phyloP scores from a whole-genome alignment of 2,797 vertebrate species.

The Psittacula derbiana region DNA sequence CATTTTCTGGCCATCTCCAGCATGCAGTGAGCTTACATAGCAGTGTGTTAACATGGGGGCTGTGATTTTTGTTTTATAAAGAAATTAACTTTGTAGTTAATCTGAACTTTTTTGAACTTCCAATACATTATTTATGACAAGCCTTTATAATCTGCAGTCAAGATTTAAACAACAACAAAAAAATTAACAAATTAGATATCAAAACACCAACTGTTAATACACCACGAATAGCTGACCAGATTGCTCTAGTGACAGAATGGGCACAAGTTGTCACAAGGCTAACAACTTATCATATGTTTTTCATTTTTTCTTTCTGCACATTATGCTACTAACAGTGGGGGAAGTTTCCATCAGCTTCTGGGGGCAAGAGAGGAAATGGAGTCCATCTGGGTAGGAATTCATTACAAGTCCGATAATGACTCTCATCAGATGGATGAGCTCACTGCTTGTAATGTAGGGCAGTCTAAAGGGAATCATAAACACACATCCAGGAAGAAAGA shows the following conservation, averaged over 20 bases:
- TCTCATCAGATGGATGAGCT: neutral
- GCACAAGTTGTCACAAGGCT: neutral
- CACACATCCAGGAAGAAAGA: neutral
- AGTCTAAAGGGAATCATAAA: neutral
- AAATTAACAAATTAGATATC: neutral
- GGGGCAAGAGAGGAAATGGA: neutral
- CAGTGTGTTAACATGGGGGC: neutral
- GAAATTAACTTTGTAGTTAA: neutral
- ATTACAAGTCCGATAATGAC: neutral
- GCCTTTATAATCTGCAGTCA: neutral
- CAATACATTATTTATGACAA: neutral
- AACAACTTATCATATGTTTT: constrained; percentile 16
- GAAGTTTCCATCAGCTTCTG: neutral
- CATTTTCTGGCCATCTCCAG: neutral
- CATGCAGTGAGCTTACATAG: neutral
- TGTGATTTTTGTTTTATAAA: neutral
- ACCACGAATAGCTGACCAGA: constrained; percentile 1
- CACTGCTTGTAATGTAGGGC: neutral
- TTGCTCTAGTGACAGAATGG: constrained; percentile 3
- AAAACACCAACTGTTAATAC: constrained; percentile 50
- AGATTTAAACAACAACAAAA: neutral
- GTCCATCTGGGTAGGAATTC: constrained; percentile 20
- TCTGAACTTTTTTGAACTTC: neutral
- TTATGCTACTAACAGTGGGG: neutral
- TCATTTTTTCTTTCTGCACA: neutral